Evolutionary conservation across 2,113 vertebrate genomes (phyloP).

Genomic region (Oncorhynchus clarkii): DNA sequence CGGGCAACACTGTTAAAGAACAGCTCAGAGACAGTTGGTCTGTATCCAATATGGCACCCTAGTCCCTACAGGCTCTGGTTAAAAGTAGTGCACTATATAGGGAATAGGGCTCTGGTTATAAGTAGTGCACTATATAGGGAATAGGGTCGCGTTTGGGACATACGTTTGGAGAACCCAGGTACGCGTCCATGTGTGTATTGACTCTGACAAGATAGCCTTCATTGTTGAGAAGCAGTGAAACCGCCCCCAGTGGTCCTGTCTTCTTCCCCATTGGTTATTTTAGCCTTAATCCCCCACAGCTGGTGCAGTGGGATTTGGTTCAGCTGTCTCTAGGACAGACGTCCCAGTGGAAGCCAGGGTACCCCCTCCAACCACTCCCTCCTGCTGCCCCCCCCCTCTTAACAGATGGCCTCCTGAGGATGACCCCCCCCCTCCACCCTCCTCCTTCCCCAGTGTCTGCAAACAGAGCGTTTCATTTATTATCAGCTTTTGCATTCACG

Average conservation of each 20-base stretch:
- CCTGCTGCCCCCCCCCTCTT: background rate
- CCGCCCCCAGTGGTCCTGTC: conserved; percentile 38
- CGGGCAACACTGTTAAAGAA: background rate
- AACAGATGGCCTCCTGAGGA: conserved; percentile 67
- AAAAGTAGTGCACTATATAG: too few species aligned
- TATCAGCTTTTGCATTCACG: conserved; percentile 51
- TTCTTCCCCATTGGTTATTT: conserved; percentile 57
- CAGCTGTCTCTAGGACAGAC: conserved; percentile 61
- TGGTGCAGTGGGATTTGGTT: conserved; percentile 64
- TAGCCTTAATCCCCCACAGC: conserved; percentile 68
- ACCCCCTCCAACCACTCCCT: conserved; percentile 16
- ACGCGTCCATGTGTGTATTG: conserved; percentile 40
- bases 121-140: too few species aligned
- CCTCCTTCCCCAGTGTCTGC: background rate
- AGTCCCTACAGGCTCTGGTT: too few species aligned
- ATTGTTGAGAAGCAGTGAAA: conserved; percentile 24
- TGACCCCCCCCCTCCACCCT: conserved; percentile 3
- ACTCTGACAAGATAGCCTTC: conserved; percentile 32
- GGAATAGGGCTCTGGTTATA: too few species aligned
- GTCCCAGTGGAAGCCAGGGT: conserved; percentile 17
- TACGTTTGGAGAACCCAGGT: background rate
- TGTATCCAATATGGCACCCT: too few species aligned
- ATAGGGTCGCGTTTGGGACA: background rate
- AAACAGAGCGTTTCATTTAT: conserved; percentile 38
- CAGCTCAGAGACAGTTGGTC: too few species aligned